Evolutionary conservation across 2,797 vertebrate genomes (phyloP).

Genomic region (Sebastes reedi): DNA sequence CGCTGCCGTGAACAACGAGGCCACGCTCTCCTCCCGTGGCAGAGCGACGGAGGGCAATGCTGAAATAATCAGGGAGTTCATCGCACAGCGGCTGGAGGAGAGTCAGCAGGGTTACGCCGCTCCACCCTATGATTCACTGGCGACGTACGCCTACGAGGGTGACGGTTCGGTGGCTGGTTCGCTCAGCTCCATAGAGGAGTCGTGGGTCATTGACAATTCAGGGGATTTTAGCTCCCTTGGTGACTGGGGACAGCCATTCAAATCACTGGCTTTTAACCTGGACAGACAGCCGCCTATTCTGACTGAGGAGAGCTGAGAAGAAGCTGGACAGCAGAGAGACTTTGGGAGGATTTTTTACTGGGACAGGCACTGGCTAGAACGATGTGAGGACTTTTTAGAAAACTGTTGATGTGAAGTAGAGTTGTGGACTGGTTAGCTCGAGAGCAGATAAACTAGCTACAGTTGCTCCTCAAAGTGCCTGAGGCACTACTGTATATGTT

Average conservation of each 20-base stretch:
- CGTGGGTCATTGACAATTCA: slow-evolving; percentile 82
- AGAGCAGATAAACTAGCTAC: background rate
- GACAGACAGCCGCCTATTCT: slow-evolving; percentile 71
- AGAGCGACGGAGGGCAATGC: slow-evolving; percentile 71
- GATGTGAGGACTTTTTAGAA: background rate
- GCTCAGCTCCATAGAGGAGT: slow-evolving; percentile 90
- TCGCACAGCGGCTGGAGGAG: slow-evolving; percentile 86
- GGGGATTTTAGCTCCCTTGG: slow-evolving; percentile 89
- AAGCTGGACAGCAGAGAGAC: background rate
- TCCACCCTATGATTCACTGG: slow-evolving; percentile 90
- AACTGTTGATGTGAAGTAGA: background rate
- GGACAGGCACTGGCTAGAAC: slow-evolving; percentile 26
- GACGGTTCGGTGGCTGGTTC: slow-evolving; percentile 89
- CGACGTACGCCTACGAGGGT: slow-evolving; percentile 91
- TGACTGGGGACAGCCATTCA: slow-evolving; percentile 91
- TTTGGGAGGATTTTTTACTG: slow-evolving; percentile 7
- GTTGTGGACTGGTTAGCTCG: slow-evolving; percentile 2
- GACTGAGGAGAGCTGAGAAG: slow-evolving; percentile 48
- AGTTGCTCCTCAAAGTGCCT: slow-evolving; percentile 59
- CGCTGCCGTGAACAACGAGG: background rate
- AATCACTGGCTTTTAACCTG: slow-evolving; percentile 88
- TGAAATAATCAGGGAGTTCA: slow-evolving; percentile 87
- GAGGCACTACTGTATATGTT: slow-evolving; percentile 51
- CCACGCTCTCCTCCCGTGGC: background rate
- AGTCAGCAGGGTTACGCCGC: slow-evolving; percentile 81